phyloP scores from a whole-genome alignment of 2,888 invertebrate species.

The Campoplex capitator region DNA sequence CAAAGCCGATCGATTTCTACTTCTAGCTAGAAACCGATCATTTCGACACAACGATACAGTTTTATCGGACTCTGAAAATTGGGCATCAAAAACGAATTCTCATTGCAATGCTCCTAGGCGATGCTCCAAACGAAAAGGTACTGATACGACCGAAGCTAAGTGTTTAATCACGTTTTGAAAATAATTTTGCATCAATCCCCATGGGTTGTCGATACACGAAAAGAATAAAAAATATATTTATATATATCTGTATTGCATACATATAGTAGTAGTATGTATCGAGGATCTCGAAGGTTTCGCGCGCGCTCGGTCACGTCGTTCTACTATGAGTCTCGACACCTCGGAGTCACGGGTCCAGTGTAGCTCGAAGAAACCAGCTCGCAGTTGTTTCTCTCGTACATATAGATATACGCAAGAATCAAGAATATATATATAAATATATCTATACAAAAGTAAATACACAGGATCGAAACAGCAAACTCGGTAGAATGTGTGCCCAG shows the following conservation, averaged over 20 bases:
- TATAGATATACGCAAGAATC: not conserved
- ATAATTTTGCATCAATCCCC: not conserved
- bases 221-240: not conserved
- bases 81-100: not conserved
- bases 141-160: not conserved
- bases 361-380: slow-evolving; percentile 56
- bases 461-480: slow-evolving; percentile 50
- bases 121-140: not conserved
- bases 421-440: not conserved
- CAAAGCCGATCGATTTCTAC: not conserved
- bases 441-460: slow-evolving; percentile 4
- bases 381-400: slow-evolving; percentile 28
- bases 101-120: too few relatives aligned
- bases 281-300: slow-evolving; percentile 71
- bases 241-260: not conserved
- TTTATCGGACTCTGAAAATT: not conserved
- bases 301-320: slow-evolving; percentile 62
- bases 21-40: too few relatives aligned
- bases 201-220: not conserved
- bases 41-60: not conserved
- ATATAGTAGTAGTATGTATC: slow-evolving; percentile 69
- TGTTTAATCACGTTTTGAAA: not conserved
- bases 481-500: slow-evolving; percentile 52
- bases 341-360: slow-evolving; percentile 67
- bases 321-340: slow-evolving; percentile 79